phyloP scores from a whole-genome alignment of 2,888 invertebrate genomes.

The Glyphotaelius pellucidus region DNA sequence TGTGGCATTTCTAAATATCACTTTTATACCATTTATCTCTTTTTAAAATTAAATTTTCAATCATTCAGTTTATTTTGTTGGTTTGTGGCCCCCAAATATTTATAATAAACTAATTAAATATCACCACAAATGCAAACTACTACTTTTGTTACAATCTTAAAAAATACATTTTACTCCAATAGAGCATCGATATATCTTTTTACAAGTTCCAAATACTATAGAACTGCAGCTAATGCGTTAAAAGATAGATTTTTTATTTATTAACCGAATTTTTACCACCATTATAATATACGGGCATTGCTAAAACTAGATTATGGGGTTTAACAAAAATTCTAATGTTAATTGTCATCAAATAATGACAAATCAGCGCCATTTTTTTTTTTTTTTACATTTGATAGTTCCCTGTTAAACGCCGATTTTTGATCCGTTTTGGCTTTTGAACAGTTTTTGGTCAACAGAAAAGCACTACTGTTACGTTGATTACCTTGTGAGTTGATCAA shows the following conservation, averaged over 20 bases:
- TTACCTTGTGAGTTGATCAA: too few species aligned
- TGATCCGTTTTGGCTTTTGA: too few species aligned
- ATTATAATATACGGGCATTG: too few species aligned
- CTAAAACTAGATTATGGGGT: too few species aligned
- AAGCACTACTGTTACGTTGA: too few species aligned
- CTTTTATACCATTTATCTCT: not conserved
- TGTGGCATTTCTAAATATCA: slow-evolving; percentile 15
- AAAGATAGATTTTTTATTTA: not conserved
- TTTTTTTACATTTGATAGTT: too few species aligned
- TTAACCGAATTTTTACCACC: too few species aligned
- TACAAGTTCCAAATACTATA: not conserved
- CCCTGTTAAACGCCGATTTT: too few species aligned
- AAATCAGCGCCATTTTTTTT: too few species aligned
- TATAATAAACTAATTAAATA: not conserved
- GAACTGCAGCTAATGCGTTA: not conserved
- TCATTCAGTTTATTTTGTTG: not conserved
- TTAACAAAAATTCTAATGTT: too few species aligned
- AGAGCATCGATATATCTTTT: not conserved
- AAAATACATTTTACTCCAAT: not conserved
- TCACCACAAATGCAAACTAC: not conserved
- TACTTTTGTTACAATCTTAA: not conserved
- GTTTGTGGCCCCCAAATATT: not conserved
- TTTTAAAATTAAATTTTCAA: not conserved
- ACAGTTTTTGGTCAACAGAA: too few species aligned
- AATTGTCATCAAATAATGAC: too few species aligned